These are phyloP conservation scores for Azorinus chamasolen DNA, from an alignment of 2,888 invertebrate species.

Conservation along the genomic window DNA sequence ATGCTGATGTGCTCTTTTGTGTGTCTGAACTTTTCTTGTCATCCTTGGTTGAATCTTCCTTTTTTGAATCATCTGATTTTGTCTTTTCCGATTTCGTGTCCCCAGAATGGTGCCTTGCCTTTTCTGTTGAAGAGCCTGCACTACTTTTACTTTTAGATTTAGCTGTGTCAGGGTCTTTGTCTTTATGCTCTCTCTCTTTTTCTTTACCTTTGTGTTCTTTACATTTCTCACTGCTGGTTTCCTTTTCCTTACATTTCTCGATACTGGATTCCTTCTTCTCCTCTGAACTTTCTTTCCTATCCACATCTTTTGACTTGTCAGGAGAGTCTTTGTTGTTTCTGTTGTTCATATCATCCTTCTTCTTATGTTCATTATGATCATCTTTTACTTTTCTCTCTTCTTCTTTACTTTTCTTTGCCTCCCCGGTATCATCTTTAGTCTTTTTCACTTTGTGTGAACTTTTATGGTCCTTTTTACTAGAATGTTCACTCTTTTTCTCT, in stretches of 20 bases:
- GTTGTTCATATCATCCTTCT: slow-evolving; percentile 62
- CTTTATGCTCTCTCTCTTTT: slow-evolving; percentile 62
- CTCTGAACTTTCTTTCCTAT: slow-evolving; percentile 60
- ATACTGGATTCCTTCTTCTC: slow-evolving; percentile 55
- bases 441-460: slow-evolving; percentile 51
- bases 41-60: slow-evolving; percentile 50
- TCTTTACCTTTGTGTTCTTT: slow-evolving; percentile 59
- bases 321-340: slow-evolving; percentile 66
- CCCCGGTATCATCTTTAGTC: too few relatives aligned
- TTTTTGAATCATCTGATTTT: slow-evolving; percentile 59
- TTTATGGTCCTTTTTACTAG: slow-evolving; percentile 60
- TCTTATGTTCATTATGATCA: slow-evolving; percentile 61
- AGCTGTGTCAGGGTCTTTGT: slow-evolving; percentile 59
- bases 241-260: slow-evolving; percentile 33
- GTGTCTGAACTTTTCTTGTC: slow-evolving; percentile 46
- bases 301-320: slow-evolving; percentile 55
- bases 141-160: slow-evolving; percentile 52
- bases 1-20: slow-evolving; percentile 42
- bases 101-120: slow-evolving; percentile 42
- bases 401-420: slow-evolving; percentile 45
- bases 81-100: slow-evolving; percentile 58
- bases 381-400: slow-evolving; percentile 71
- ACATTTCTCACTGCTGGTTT: slow-evolving; percentile 49
- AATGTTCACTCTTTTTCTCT: slow-evolving; percentile 36
- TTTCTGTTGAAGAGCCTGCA: slow-evolving; percentile 32